A percentile compares a stretch with the other conserved stretches of the same genome.
Conservation (phyloP, 2,797 vertebrate genomes). For the Anolis apletophallus region DNA sequence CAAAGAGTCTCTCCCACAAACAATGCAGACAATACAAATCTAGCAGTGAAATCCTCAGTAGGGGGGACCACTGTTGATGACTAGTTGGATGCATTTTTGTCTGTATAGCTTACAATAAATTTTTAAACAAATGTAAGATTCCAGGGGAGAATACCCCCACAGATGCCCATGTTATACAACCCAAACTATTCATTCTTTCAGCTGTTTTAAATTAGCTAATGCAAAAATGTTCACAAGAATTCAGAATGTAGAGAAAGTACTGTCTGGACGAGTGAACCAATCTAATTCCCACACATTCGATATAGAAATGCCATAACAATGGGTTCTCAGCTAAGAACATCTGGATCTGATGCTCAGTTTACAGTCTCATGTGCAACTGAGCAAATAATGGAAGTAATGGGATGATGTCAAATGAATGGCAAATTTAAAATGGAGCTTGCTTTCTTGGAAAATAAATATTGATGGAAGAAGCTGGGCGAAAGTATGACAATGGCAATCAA, state of each 20-base stretch:
- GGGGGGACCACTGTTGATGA: no score
- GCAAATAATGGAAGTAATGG: constrained; percentile 19
- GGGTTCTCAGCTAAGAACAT: not conserved
- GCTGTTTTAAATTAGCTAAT: not conserved
- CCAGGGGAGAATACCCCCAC: no score
- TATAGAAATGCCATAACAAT: not conserved
- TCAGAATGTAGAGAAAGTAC: not conserved
- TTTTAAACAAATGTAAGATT: no score
- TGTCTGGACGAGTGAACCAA: not conserved
- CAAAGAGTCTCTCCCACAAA: no score
- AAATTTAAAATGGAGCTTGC: constrained; percentile 35
- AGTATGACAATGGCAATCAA: not conserved
- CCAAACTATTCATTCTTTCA: not conserved
- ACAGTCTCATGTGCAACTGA: constrained; percentile 2
- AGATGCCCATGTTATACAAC: no score
- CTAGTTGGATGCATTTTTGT: no score
- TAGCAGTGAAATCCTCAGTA: no score
- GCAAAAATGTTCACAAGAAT: not conserved
- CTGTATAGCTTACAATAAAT: no score
- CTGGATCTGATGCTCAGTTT: constrained; percentile 2
- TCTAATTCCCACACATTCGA: not conserved
- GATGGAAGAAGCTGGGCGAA: constrained; percentile 5
- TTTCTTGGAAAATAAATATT: constrained; percentile 34
- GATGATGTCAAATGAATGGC: constrained; percentile 26
- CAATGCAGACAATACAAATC: no score